These are phyloP conservation scores for Eilema caniola DNA, from an alignment of 2,888 invertebrate genomes.

Conservation along the genomic window DNA sequence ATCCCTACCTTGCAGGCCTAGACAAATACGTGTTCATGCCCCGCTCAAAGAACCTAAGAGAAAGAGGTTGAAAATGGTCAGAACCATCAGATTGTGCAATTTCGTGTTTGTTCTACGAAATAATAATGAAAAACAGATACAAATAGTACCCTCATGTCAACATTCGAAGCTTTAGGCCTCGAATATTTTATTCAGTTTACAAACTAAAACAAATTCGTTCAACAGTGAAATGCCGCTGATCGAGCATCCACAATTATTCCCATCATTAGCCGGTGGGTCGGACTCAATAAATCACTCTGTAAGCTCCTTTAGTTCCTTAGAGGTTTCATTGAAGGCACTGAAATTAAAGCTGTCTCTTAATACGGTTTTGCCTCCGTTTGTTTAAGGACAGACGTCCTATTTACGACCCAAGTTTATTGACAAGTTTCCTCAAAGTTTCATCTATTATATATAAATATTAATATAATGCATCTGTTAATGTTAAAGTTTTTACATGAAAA, in stretches of 20 bases:
- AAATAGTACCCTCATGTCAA: background rate
- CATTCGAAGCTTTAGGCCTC: background rate
- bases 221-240: constrained; percentile 24
- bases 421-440: constrained; percentile 33
- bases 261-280: constrained; percentile 27
- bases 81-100: too few species aligned
- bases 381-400: constrained; percentile 28
- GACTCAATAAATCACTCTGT: constrained; percentile 33
- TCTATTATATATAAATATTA: too few species aligned
- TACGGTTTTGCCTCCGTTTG: constrained; percentile 28
- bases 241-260: constrained; percentile 22
- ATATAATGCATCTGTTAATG: constrained; percentile 28
- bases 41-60: too few species aligned
- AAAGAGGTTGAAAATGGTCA: too few species aligned
- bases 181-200: background rate
- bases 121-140: background rate
- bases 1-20: too few species aligned
- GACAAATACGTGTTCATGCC: too few species aligned
- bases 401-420: constrained; percentile 38
- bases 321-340: constrained; percentile 23
- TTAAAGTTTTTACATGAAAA: constrained; percentile 20
- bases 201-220: background rate
- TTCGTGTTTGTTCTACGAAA: too few species aligned
- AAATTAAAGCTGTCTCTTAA: constrained; percentile 28
- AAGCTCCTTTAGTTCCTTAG: constrained; percentile 28